Conservation (phyloP, 53 echinoderm and acorn worm species). For the Henricia sp. region DNA sequence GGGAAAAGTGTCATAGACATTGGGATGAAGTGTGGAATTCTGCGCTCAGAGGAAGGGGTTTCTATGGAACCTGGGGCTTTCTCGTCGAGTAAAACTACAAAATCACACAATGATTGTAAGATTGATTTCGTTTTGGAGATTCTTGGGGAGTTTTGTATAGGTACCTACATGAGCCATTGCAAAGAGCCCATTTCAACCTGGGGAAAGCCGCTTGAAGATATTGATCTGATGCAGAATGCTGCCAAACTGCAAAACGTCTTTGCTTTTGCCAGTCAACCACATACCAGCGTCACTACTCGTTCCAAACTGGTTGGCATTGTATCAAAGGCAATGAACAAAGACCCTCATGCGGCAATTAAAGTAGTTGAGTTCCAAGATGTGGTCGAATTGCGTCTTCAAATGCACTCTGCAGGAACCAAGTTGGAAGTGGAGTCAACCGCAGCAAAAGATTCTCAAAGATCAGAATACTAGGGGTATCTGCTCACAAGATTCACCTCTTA, state of each 20-base stretch:
- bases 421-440: neutral
- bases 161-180: neutral
- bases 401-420: neutral
- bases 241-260: neutral
- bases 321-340: neutral
- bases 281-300: too few species aligned
- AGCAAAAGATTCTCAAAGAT: neutral
- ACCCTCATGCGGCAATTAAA: neutral
- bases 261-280: neutral
- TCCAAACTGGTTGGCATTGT: neutral
- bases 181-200: neutral
- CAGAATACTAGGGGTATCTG: neutral
- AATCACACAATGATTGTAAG: neutral
- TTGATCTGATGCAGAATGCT: neutral
- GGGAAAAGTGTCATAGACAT: neutral
- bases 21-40: neutral
- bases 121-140: conserved; percentile 11
- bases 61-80: neutral
- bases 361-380: neutral
- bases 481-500: neutral
- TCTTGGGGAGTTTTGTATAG: neutral
- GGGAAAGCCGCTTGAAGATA: neutral
- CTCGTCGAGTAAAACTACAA: neutral
- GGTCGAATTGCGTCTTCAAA: neutral
- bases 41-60: neutral